Percentiles rank a stretch among this genome's conserved stretches.
phyloP scores from a whole-genome alignment of 2,113 vertebrate genomes.

The Recurvirostra avosetta region DNA sequence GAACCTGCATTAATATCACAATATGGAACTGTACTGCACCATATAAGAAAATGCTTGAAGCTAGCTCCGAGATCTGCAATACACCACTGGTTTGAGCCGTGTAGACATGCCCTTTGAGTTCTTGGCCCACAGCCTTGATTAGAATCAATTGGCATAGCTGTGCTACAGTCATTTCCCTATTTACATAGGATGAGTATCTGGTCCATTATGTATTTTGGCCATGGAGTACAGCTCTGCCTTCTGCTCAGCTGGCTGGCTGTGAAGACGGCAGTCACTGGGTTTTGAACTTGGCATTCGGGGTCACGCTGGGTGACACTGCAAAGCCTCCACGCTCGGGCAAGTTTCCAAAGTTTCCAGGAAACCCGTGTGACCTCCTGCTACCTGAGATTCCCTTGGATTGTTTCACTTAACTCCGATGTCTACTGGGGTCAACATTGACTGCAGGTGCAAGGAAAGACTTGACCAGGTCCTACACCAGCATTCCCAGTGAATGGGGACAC shows the following conservation, averaged over 20 bases:
- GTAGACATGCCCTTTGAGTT: slow-evolving; percentile 16
- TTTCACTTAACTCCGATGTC: background rate
- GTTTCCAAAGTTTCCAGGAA: slow-evolving; percentile 14
- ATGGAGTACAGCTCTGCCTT: slow-evolving; percentile 8
- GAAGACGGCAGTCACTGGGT: background rate
- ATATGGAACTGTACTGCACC: background rate
- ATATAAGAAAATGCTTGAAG: background rate
- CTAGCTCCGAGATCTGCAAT: background rate
- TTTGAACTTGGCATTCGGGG: background rate
- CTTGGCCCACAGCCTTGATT: background rate
- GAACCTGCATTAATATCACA: background rate
- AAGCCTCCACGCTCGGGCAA: background rate
- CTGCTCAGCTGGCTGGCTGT: slow-evolving; percentile 11
- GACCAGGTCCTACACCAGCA: rapidly evolving
- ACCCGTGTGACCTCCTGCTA: background rate
- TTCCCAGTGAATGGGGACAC: background rate
- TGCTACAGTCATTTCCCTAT: slow-evolving; percentile 5
- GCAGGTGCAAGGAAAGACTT: background rate
- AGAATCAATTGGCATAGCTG: background rate
- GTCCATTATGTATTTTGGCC: slow-evolving; percentile 45
- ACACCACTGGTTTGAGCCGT: background rate
- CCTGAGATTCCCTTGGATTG: slow-evolving; percentile 5
- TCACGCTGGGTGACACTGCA: background rate
- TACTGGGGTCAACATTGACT: background rate
- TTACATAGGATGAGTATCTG: slow-evolving; percentile 40